Evolutionary conservation across 2,113 vertebrate species (phyloP), one percentile per base, ranked within the genome.

Genomic region (Anthoscopus minutus): DNA sequence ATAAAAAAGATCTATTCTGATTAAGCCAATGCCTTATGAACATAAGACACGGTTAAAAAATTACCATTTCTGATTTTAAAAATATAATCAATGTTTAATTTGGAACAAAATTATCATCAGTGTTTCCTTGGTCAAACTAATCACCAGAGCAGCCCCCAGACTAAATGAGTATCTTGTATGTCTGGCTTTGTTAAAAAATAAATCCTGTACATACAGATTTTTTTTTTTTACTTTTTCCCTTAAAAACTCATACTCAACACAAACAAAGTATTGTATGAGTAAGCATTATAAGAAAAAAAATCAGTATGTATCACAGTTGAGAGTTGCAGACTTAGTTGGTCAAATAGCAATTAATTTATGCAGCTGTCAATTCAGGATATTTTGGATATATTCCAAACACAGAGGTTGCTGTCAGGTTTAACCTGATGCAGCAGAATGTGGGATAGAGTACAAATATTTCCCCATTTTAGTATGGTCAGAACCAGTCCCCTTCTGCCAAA

Each of bases 301-400:
- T 60, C 79, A 81, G 33, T 71, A 67, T 10, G 20, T 74, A 69
- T 80, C 60, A 77, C 44, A 78, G 79, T 67, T 78, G 60, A 92
- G 72, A 92, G 80, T 19, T 93, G n/a, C 57, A 88, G 80, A 51
- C 11, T 89, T 77, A 74, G 67, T 17, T 88, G 89, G 82, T 76
- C 85, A 93, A 96, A 95, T 17, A 83, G 33, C 56, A 91, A 85
- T 81, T 86, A 87, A 94, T 89, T 92, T 81, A 83, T 78, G 73
- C 48, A 69, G 73, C 45, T 87, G 61, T 89, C 78, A 94, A 27
- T 79, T 78, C 58, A 91, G 58, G 66, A 69, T 58, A 28, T 69
- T 37, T 35, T 37, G 66, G 62, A 72, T 31, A 37, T 42, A 51
- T 66, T 86, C 61, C 67, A 91, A 91, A 82, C 35, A 72, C 44